These are phyloP conservation scores for Pachyseris speciosa DNA, from an alignment of 64 coral and sea anemone genomes.

Conservation along the genomic window DNA sequence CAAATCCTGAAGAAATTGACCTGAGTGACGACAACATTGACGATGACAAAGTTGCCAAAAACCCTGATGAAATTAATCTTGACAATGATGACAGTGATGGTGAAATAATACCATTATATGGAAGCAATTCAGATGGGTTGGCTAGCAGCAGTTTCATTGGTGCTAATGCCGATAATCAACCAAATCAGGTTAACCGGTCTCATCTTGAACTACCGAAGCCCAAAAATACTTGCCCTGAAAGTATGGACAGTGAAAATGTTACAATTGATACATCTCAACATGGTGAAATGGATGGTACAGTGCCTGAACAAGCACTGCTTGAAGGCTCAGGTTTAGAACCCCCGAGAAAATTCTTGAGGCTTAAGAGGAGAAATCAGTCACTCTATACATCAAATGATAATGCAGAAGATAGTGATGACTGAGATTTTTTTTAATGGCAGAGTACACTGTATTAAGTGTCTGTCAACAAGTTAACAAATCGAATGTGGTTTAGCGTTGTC, in stretches of 20 bases:
- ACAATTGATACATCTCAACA: not conserved
- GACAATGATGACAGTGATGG: slow-evolving; percentile 59
- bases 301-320: not conserved
- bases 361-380: slow-evolving; percentile 89
- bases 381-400: slow-evolving; percentile 75
- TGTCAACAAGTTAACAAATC: too few relatives aligned
- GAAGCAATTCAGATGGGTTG: not conserved
- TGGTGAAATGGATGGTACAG: not conserved
- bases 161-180: not conserved
- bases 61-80: slow-evolving; percentile 76
- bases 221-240: not conserved
- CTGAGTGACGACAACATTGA: slow-evolving; percentile 51
- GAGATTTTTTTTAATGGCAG: not conserved
- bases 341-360: slow-evolving; percentile 77
- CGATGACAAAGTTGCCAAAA: slow-evolving; percentile 13
- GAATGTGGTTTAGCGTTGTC: not conserved
- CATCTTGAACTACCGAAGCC: slow-evolving; percentile 26
- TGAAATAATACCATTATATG: slow-evolving; percentile 9
- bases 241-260: not conserved
- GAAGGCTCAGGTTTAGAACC: slow-evolving; percentile 61
- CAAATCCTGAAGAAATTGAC: slow-evolving; percentile 82
- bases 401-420: slow-evolving; percentile 48
- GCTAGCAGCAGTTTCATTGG: not conserved
- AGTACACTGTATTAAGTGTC: too few relatives aligned
- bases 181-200: not conserved